Evolutionary conservation across 2,888 invertebrate species (phyloP), one percentile per base, ranked within the genome.

Genomic region (Meteorus colon): DNA sequence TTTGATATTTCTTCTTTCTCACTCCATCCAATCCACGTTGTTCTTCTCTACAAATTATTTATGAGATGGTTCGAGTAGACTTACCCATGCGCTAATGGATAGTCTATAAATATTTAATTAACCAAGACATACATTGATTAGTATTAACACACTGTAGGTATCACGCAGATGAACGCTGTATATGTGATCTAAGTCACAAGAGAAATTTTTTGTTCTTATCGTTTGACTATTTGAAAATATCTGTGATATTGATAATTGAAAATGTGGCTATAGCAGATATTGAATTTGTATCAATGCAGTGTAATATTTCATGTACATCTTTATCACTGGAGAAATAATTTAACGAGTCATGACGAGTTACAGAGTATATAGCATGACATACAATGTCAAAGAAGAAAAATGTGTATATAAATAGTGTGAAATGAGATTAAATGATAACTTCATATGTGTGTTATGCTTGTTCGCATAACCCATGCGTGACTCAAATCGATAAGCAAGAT

Each of bases 91-190:
- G 86, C 87, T 88, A 88, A 88, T 88, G 88, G 87, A 88, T 85
- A 87, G 85, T 85, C 80, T 82, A 82, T 88, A 83, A 88, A 88
- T 88, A 85, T 85, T 87, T 87, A 82, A 87, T 85, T 80, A 77
- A 75, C 76, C 31, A 45, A 31, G 14, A 45, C 8, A 41, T 41
- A 12, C 8, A 41, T 41, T 12, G 0, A 41, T 41, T 12, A 2
- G 8, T n/a, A 45, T 14, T 6, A 19, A 8, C 4, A 34, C 34
- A 34, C 6, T 4, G 34, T 34, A 6, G 6, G 34, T 6, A 34
- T 34, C 6, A 34, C 6, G 34, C 6, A 6, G 6, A 34, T 34
- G 4, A 34, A 34, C 6, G 34, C 3, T 34, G 34, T 34, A 6
- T 34, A 3, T 34, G 34, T 34, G 34, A 34, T 6, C 34, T 34